Evolutionary conservation across 2,797 vertebrate genomes (phyloP).

Genomic region (Pseudochirops corinnae): DNA sequence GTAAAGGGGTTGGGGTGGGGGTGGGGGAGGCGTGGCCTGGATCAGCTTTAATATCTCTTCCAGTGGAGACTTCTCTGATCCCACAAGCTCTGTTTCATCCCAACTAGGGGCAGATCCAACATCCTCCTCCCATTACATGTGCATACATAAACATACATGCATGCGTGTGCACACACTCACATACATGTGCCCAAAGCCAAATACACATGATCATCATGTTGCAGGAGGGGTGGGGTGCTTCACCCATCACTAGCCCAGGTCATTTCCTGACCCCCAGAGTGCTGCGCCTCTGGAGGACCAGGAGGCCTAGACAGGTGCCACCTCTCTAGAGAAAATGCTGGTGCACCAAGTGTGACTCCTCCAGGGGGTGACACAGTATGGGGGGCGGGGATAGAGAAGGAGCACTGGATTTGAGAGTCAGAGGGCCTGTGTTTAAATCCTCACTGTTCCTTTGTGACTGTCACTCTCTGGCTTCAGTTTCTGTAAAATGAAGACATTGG

Average conservation of each 20-base stretch:
- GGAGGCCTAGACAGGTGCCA: too few relatives aligned
- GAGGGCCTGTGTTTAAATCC: neutral
- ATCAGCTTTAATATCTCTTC: neutral
- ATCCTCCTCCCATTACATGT: neutral
- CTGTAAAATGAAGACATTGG: neutral
- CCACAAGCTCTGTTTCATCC: neutral
- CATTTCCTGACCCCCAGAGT: neutral
- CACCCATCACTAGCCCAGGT: neutral
- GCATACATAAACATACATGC: rapidly evolving
- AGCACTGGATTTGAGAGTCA: neutral
- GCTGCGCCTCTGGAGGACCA: neutral
- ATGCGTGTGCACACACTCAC: neutral
- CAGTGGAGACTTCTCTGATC: rapidly evolving
- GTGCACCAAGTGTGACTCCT: neutral
- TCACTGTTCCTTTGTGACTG: neutral
- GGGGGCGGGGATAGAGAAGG: neutral
- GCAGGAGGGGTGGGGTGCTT: neutral
- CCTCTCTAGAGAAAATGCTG: neutral
- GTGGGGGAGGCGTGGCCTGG: neutral
- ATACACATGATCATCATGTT: neutral
- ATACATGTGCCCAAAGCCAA: neutral
- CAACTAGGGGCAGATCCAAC: neutral
- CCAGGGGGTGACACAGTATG: too few relatives aligned
- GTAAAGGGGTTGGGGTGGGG: neutral
- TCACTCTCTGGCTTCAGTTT: neutral